These are phyloP conservation scores for Hydrolagus colliei DNA, from an alignment of 2,797 vertebrate genomes.

Conservation along the genomic window DNA sequence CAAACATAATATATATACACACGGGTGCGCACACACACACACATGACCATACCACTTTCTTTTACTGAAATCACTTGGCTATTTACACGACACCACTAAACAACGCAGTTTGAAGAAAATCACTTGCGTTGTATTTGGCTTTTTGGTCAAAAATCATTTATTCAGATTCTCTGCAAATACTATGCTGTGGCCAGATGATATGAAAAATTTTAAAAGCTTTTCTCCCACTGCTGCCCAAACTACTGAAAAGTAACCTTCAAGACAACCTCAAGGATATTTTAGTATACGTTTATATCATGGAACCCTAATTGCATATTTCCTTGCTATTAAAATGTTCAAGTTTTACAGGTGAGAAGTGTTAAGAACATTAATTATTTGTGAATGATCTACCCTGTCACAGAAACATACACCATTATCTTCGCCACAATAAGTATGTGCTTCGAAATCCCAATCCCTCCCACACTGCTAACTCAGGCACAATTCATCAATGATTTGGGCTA, in stretches of 20 bases:
- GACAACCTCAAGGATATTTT: not conserved
- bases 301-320: not conserved
- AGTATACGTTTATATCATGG: not conserved
- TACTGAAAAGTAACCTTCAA: not conserved
- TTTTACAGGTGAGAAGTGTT: not conserved
- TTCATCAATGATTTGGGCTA: no score
- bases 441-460: no score
- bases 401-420: not conserved
- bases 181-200: not conserved
- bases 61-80: slow-evolving; percentile 13
- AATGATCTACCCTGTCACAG: not conserved
- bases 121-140: not conserved
- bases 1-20: no score
- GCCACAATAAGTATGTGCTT: not conserved
- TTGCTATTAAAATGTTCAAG: not conserved
- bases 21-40: not conserved
- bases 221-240: not conserved
- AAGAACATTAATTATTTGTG: not conserved
- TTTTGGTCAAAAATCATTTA: not conserved
- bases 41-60: not conserved
- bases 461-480: no score
- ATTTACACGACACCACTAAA: slow-evolving; percentile 15
- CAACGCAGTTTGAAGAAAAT: not conserved
- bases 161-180: not conserved
- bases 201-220: not conserved